phyloP scores from a whole-genome alignment of 2,113 vertebrate genomes.

The Hassar affinis region DNA sequence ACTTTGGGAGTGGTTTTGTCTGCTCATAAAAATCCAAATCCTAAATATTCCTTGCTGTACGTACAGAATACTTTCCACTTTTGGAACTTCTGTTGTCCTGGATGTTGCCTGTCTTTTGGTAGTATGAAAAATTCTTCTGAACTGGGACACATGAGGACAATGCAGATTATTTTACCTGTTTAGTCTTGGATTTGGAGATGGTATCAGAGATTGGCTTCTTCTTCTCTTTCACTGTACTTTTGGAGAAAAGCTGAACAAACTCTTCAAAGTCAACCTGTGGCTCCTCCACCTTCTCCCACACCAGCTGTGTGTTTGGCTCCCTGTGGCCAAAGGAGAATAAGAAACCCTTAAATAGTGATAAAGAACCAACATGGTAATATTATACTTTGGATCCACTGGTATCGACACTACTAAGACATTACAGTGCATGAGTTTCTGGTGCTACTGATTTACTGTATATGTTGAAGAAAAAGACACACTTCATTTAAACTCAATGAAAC shows the following conservation, averaged over 20 bases:
- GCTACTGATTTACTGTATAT: not conserved
- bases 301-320: slow-evolving; percentile 78
- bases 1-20: not conserved
- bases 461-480: slow-evolving; percentile 2
- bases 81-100: not conserved
- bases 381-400: not conserved
- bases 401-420: not conserved
- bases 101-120: not conserved
- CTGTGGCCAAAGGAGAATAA: slow-evolving; percentile 55
- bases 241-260: slow-evolving; percentile 94
- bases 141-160: not conserved
- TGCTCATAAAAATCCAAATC: too few relatives aligned
- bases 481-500: slow-evolving; percentile 13
- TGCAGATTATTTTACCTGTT: slow-evolving; percentile 78
- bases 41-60: too few relatives aligned
- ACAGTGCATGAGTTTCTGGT: not conserved
- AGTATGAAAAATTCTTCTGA: too few relatives aligned
- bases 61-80: too few relatives aligned
- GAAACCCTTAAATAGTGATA: not conserved
- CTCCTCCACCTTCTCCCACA: slow-evolving; percentile 95
- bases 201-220: slow-evolving; percentile 98
- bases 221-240: slow-evolving; percentile 91
- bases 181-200: slow-evolving; percentile 92
- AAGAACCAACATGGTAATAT: not conserved
- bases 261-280: slow-evolving; percentile 90